phyloP scores from a whole-genome alignment of 2,797 vertebrate genomes.

The Perdix hodgsoniae region DNA sequence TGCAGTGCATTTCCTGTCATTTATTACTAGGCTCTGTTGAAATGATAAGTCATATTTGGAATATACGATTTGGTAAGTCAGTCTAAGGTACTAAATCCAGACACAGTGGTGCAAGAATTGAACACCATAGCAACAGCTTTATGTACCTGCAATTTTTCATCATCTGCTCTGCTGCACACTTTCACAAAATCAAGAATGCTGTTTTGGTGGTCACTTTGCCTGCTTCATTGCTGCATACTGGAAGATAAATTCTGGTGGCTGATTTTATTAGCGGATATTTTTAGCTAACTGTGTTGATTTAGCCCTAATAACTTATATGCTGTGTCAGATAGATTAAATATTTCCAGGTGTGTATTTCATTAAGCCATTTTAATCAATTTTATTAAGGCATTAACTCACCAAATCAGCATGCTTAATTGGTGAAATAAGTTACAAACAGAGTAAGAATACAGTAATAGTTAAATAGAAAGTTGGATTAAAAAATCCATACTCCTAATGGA shows the following conservation, averaged over 20 bases:
- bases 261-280: slow-evolving; percentile 11
- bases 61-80: slow-evolving; percentile 59
- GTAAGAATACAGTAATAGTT: neutral
- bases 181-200: slow-evolving; percentile 5
- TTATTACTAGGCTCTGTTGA: slow-evolving; percentile 35
- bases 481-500: neutral
- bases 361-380: slow-evolving; percentile 16
- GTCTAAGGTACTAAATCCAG: slow-evolving; percentile 49
- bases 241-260: slow-evolving; percentile 21
- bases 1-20: slow-evolving; percentile 28
- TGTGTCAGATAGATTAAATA: slow-evolving; percentile 42
- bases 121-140: slow-evolving; percentile 54
- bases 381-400: slow-evolving; percentile 24
- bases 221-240: neutral
- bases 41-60: slow-evolving; percentile 54
- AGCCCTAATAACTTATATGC: slow-evolving; percentile 7
- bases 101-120: slow-evolving; percentile 2
- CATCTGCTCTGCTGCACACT: neutral
- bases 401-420: slow-evolving; percentile 31
- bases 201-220: slow-evolving; percentile 40
- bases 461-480: neutral
- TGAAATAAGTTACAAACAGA: neutral
- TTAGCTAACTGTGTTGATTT: slow-evolving; percentile 37
- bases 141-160: slow-evolving; percentile 56
- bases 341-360: slow-evolving; percentile 38